Evolutionary conservation across 2,113 vertebrate species (phyloP).

Genomic region (Tragelaphus imberbis): DNA sequence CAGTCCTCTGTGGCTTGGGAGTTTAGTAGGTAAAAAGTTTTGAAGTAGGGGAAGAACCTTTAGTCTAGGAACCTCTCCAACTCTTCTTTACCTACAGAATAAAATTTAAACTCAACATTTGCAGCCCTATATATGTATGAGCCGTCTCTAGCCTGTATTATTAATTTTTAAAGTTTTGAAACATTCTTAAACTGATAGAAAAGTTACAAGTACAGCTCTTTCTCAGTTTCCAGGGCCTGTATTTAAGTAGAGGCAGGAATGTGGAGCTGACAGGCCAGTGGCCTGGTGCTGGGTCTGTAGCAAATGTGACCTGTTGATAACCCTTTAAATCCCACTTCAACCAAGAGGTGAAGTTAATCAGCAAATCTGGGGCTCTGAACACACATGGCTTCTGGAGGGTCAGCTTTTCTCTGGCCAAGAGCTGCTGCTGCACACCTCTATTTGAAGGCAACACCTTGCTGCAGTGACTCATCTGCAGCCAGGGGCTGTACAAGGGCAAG

Average conservation of each 20-base stretch:
- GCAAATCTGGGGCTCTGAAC: constrained; percentile 89
- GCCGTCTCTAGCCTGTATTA: not conserved
- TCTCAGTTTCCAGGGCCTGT: not conserved
- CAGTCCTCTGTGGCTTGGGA: not conserved
- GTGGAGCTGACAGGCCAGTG: not conserved
- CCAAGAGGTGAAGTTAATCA: constrained; percentile 90
- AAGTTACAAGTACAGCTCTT: constrained; percentile 1
- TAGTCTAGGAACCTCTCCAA: not conserved
- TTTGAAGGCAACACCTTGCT: not conserved
- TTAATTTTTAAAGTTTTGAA: not conserved
- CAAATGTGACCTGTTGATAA: constrained; percentile 87
- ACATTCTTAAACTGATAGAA: constrained; percentile 4
- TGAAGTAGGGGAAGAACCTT: not conserved
- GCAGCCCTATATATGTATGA: not conserved
- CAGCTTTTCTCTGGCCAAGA: constrained; percentile 89
- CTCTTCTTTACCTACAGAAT: not conserved
- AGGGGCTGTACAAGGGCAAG: not conserved
- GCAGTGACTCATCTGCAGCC: not conserved
- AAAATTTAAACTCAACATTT: not conserved
- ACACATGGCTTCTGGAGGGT: constrained; percentile 90
- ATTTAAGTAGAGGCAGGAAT: not conserved
- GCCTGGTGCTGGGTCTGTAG: constrained; percentile 87
- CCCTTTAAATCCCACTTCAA: constrained; percentile 88
- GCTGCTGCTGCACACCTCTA: constrained; percentile 79
- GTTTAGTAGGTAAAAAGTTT: constrained; percentile 23